phyloP scores from a whole-genome alignment of 2,797 vertebrate genomes.

The Neostethus bicornis region DNA sequence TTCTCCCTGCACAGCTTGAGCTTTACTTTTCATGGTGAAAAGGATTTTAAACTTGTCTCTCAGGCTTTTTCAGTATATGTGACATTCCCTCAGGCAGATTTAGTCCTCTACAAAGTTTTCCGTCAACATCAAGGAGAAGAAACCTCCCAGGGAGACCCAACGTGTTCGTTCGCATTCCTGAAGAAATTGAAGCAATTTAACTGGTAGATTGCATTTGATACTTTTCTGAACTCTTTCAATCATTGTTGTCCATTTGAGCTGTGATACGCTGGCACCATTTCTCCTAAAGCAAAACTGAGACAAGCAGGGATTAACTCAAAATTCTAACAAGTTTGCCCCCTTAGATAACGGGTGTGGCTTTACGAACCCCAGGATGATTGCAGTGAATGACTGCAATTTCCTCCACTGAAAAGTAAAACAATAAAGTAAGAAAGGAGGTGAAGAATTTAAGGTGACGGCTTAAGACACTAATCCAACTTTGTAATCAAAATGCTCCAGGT shows the following conservation, averaged over 20 bases:
- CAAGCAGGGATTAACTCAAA: constrained; percentile 71
- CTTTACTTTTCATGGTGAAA: no score
- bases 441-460: constrained; percentile 51
- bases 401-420: constrained; percentile 42
- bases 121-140: constrained; percentile 9
- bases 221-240: neutral
- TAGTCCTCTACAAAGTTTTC: neutral
- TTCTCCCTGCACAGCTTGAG: neutral
- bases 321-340: constrained; percentile 73
- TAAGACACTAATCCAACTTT: constrained; percentile 67
- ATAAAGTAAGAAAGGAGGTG: constrained; percentile 28
- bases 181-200: constrained; percentile 30
- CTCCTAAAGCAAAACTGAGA: constrained; percentile 64
- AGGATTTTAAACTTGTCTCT: no score
- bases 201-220: constrained; percentile 41
- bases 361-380: constrained; percentile 58
- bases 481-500: constrained; percentile 45
- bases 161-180: constrained; percentile 31
- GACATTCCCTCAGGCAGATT: constrained; percentile 7
- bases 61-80: neutral
- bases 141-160: constrained; percentile 6
- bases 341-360: constrained; percentile 48
- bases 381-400: constrained; percentile 66
- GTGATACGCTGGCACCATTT: constrained; percentile 25
- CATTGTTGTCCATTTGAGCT: constrained; percentile 26